These are phyloP conservation scores for Scolopax mira DNA, from an alignment of 2,113 vertebrate species.

Conservation along the genomic window DNA sequence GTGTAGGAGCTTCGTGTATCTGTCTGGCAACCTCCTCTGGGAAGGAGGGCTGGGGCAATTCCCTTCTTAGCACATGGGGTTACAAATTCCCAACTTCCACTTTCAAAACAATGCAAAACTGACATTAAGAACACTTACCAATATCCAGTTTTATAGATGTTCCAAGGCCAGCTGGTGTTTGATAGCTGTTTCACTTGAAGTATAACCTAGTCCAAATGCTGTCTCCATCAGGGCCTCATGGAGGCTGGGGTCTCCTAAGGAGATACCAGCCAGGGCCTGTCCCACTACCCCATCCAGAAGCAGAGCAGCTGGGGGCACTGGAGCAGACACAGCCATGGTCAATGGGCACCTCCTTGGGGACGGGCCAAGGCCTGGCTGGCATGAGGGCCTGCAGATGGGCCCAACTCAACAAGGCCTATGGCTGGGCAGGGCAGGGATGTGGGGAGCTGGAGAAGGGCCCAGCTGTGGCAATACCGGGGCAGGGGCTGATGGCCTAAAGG, in stretches of 20 bases:
- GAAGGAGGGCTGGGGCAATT: neutral
- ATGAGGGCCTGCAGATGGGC: neutral
- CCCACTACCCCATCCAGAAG: neutral
- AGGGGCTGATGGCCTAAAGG: fast-evolving
- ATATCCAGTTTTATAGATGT: neutral
- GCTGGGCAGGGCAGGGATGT: neutral
- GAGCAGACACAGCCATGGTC: neutral
- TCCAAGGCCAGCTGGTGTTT: neutral
- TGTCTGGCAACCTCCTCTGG: neutral
- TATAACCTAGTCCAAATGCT: neutral
- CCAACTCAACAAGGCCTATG: fast-evolving
- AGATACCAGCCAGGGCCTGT: neutral
- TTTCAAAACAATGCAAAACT: neutral
- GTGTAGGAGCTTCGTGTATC: neutral
- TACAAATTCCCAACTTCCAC: neutral
- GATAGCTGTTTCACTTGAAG: neutral
- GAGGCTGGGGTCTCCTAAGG: fast-evolving
- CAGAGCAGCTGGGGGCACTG: neutral
- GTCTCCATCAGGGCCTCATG: fast-evolving
- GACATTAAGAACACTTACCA: neutral
- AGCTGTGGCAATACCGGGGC: fast-evolving
- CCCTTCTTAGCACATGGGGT: neutral
- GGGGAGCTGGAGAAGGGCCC: fast-evolving
- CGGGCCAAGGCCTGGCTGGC: fast-evolving
- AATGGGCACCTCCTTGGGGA: neutral